Evolutionary conservation across 2,888 invertebrate genomes (phyloP).

Genomic region (Cylloceria caligata): DNA sequence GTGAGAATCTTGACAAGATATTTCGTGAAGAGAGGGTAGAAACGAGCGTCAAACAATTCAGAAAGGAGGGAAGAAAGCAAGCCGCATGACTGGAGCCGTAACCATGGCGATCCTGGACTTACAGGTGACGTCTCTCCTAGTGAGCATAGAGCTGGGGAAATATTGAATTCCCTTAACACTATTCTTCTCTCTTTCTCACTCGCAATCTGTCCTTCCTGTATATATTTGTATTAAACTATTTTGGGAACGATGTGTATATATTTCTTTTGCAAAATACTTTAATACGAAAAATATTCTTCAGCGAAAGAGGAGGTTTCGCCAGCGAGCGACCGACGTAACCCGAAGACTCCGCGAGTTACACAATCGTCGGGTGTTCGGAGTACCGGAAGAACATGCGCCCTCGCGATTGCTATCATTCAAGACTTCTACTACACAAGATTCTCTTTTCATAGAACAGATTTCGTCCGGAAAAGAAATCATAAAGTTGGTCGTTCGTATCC

Average conservation of each 20-base stretch:
- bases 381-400: conserved; percentile 42
- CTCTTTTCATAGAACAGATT: conserved; percentile 9
- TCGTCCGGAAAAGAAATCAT: conserved; percentile 26
- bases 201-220: conserved; percentile 1
- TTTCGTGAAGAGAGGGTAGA: neutral
- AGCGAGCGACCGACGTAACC: conserved; percentile 25
- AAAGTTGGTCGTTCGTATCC: conserved; percentile 12
- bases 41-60: conserved; percentile 68
- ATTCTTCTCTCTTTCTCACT: conserved; percentile 10
- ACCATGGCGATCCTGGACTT: conserved; percentile 69
- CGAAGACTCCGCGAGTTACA: conserved; percentile 29
- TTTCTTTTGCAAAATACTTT: conserved; percentile 44
- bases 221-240: neutral
- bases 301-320: neutral
- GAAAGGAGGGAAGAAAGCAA: conserved; percentile 68
- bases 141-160: conserved; percentile 29
- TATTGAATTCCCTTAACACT: conserved; percentile 45
- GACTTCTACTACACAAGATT: conserved; percentile 15
- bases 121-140: conserved; percentile 60
- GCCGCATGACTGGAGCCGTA: conserved; percentile 74
- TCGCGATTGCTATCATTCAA: conserved; percentile 31
- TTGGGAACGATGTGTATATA: conserved; percentile 7
- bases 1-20: conserved; percentile 6
- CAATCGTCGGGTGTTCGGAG: conserved; percentile 30
- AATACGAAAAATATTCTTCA: conserved; percentile 51